Percentiles rank a stretch among this genome's conserved stretches.
Conservation (phyloP, 2,113 vertebrate species). For the Crocuta crocuta region DNA sequence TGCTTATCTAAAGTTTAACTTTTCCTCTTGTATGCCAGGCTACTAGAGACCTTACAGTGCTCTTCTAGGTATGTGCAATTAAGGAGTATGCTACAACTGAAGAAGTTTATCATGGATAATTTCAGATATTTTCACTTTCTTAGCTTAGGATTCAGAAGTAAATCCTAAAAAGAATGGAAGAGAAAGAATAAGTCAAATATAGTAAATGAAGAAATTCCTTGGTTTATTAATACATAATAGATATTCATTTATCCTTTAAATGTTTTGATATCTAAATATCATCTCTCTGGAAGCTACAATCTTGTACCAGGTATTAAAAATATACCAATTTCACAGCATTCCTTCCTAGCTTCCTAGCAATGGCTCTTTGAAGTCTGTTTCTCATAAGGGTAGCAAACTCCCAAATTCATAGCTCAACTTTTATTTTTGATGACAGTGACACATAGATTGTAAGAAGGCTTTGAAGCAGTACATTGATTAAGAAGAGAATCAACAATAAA, state of each 20-base stretch:
- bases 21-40: not conserved
- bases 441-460: not conserved
- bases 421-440: not conserved
- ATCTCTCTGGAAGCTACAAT: not conserved
- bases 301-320: not conserved
- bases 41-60: not conserved
- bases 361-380: not conserved
- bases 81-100: not conserved
- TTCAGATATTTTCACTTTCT: not conserved
- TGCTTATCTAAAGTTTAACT: not conserved
- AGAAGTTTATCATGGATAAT: not conserved
- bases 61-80: not conserved
- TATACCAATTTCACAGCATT: not conserved
- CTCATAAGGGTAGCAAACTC: not conserved
- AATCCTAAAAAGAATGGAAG: not conserved
- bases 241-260: not conserved
- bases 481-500: not conserved
- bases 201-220: not conserved
- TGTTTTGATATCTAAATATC: not conserved
- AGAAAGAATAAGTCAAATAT: not conserved
- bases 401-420: conserved; percentile 7
- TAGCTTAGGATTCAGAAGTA: not conserved
- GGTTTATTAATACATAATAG: not conserved
- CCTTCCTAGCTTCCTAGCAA: not conserved
- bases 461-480: not conserved